These are phyloP conservation scores for Ophion costatus DNA, from an alignment of 2,888 invertebrate species.

Conservation along the genomic window DNA sequence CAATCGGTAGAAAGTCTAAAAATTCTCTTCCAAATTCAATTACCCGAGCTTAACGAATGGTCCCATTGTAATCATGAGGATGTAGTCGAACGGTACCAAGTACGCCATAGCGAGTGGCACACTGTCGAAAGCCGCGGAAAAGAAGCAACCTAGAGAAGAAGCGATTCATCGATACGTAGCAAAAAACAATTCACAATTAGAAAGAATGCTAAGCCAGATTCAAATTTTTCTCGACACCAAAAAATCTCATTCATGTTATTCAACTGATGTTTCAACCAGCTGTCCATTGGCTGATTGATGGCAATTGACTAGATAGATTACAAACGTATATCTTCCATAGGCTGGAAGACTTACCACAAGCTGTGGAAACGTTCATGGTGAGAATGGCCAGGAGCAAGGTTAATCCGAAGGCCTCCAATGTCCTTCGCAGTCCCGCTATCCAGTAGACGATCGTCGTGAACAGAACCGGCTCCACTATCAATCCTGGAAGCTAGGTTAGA, in stretches of 20 bases:
- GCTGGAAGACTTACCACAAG: constrained; percentile 87
- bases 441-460: constrained; percentile 94
- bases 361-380: constrained; percentile 94
- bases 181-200: not conserved
- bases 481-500: constrained; percentile 90
- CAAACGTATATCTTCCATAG: not conserved
- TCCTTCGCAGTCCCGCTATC: constrained; percentile 91
- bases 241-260: too few species aligned
- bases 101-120: constrained; percentile 92
- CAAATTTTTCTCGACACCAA: not conserved
- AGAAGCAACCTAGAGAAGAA: constrained; percentile 89
- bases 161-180: not conserved
- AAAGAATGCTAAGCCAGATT: not conserved
- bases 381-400: constrained; percentile 89
- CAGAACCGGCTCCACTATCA: constrained; percentile 92
- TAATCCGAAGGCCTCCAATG: constrained; percentile 88
- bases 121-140: constrained; percentile 93
- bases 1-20: not conserved
- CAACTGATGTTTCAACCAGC: not conserved
- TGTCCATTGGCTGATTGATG: not conserved
- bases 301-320: not conserved
- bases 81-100: constrained; percentile 93
- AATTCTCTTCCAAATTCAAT: constrained; percentile 43
- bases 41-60: constrained; percentile 93
- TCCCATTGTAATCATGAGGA: constrained; percentile 94